Evolutionary conservation across 37 sponge, comb jelly and placozoan genomes (phyloP).

Genomic region (Tethya wilhelma): DNA sequence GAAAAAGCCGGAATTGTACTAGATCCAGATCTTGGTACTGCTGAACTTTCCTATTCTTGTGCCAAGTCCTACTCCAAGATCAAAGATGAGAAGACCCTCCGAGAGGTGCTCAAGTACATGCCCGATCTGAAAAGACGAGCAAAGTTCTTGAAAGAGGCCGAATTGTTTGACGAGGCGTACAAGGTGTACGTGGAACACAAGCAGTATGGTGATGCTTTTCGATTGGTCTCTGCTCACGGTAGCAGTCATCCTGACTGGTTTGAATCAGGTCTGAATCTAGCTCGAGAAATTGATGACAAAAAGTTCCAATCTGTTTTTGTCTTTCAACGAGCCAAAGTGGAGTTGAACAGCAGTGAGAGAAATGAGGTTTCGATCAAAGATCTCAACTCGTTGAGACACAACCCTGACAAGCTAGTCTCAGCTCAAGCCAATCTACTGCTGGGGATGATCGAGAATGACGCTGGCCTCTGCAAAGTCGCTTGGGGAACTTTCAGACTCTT

Average conservation of each 20-base stretch:
- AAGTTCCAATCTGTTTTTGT: neutral
- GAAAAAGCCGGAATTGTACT: conserved; percentile 6
- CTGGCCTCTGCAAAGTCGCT: conserved; percentile 4
- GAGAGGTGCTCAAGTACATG: conserved; percentile 46
- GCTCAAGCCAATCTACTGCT: conserved; percentile 29
- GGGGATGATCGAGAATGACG: conserved; percentile 1
- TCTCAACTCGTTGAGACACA: neutral
- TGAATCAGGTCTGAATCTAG: conserved; percentile 6
- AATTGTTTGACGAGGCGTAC: conserved; percentile 35
- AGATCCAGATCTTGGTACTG: conserved; percentile 2
- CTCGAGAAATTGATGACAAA: neutral
- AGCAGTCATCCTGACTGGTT: conserved; percentile 13
- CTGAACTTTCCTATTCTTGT: conserved; percentile 43
- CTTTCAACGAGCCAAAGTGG: conserved; percentile 7
- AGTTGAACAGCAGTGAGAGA: neutral
- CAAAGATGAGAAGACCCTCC: conserved; percentile 23
- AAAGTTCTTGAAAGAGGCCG: conserved; percentile 46
- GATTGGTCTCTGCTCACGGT: conserved; percentile 22
- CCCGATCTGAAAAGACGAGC: conserved; percentile 21
- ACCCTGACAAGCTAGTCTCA: neutral
- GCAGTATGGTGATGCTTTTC: conserved; percentile 14
- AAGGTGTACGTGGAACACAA: conserved; percentile 1
- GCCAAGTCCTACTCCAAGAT: conserved; percentile 51
- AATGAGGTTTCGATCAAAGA: neutral
- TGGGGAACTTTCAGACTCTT: neutral